Percentiles rank a stretch among this genome's conserved stretches.
These are phyloP conservation scores for Prenolepis imparis DNA, from an alignment of 2,888 invertebrate species.

Conservation along the genomic window DNA sequence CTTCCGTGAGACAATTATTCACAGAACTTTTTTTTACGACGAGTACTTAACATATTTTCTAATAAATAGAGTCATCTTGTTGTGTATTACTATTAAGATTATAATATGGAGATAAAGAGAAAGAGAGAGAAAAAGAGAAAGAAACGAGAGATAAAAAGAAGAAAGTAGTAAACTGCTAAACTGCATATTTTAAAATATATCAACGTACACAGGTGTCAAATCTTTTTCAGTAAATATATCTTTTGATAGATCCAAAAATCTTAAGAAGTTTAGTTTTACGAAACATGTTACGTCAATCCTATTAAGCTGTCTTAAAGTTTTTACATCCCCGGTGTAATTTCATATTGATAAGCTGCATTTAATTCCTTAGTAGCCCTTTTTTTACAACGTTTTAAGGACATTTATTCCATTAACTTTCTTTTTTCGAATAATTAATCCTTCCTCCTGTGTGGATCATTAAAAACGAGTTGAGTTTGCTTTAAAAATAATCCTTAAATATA, in stretches of 20 bases:
- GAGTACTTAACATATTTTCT: constrained; percentile 32
- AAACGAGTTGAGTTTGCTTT: constrained; percentile 15
- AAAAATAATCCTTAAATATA: constrained; percentile 38
- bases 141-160: background rate
- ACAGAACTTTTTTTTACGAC: constrained; percentile 29
- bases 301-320: background rate
- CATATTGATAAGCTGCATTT: constrained; percentile 34
- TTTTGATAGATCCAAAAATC: background rate
- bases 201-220: background rate
- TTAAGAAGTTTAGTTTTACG: background rate
- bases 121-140: background rate
- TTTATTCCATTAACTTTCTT: constrained; percentile 38
- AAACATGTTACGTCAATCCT: background rate
- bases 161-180: background rate
- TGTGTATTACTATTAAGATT: constrained; percentile 16
- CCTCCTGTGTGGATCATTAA: background rate
- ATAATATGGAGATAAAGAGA: constrained; percentile 4
- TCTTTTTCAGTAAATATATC: background rate
- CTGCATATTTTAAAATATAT: background rate
- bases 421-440: background rate
- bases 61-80: constrained; percentile 31
- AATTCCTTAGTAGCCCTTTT: constrained; percentile 18
- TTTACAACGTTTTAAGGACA: constrained; percentile 37
- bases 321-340: constrained; percentile 13
- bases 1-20: constrained; percentile 43